Base-by-base conservation (phyloP, 1,140 invertebrate species). In the Drosophila rhopaloa region DNA sequence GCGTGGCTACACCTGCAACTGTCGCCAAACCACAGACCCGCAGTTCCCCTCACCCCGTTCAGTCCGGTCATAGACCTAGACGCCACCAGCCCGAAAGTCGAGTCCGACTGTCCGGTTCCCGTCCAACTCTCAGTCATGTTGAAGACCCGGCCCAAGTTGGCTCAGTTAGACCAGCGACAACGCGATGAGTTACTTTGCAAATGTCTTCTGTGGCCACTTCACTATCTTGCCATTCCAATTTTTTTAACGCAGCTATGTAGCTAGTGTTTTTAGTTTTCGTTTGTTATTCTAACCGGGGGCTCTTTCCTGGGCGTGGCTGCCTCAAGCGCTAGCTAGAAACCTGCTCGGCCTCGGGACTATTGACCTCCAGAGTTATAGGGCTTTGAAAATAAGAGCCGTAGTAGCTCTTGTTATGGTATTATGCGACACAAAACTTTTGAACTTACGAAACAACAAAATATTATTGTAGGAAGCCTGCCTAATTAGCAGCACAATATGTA, bases 1-100 rank as follows among this genome's bases (percentile, higher is more conserved):
- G 55, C 76, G 75, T 79, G 58, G 79, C 74, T 79, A 82, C 80
- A 79, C 82, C 82, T 86, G 76, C 71, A 76, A 37, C 58, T 32
- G 73, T 50, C 54, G 50, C 38, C 37, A 68, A 54, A 75, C 77
- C 27, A 37, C 40, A 44, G 32, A 54, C 67, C 56, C 40, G 11
- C 59, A 32, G 35, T 63, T n/a, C 38, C 24, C 11, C 61, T 29
- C 24, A 41, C 43, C 35, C n/a, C 29, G 56, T 37, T 61, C 7
- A 37, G 40, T 57, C 40, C 60, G 54, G 61, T 50, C 61, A 51
- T 55, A 81, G 46, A 60, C 29, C 29, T 40, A 44, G 53, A 77
- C 65, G 29, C 24, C 24, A 13, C 27, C 41, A 67, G 56, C 44
- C 24, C 9, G 14, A 65, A 14, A 68, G 43, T 27, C 14, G 13